phyloP scores from a whole-genome alignment of 2,113 vertebrate genomes.

The Trogon surrucura region DNA sequence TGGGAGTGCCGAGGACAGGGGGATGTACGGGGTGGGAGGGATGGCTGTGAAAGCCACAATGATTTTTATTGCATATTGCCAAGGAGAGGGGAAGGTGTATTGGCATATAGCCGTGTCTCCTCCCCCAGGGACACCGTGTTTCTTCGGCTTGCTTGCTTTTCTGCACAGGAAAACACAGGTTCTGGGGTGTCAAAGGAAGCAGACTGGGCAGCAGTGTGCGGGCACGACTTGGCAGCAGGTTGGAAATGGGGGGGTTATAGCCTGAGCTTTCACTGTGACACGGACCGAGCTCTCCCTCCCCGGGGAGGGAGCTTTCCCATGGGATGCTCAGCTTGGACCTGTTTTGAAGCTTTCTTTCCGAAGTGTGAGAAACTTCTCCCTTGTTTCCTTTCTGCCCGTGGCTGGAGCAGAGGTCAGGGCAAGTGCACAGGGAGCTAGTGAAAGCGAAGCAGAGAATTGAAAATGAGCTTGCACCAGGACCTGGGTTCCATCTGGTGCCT shows the following conservation, averaged over 20 bases:
- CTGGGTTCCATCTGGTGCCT: too few relatives aligned
- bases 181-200: neutral
- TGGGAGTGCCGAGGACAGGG: neutral
- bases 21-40: neutral
- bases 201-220: neutral
- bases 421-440: too few relatives aligned
- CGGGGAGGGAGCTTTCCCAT: neutral
- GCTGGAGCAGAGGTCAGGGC: neutral
- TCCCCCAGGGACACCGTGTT: neutral
- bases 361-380: neutral
- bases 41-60: too few relatives aligned
- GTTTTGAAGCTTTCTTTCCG: neutral
- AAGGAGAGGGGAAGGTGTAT: neutral
- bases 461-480: too few relatives aligned
- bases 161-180: neutral
- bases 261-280: neutral
- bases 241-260: neutral
- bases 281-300: neutral
- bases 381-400: neutral
- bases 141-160: neutral
- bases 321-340: neutral
- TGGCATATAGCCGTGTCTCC: neutral
- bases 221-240: neutral
- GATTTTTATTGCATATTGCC: neutral
- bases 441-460: too few relatives aligned